These are phyloP conservation scores for Microcebus jonahi DNA, from an alignment of 2,113 vertebrate genomes.

Conservation along the genomic window DNA sequence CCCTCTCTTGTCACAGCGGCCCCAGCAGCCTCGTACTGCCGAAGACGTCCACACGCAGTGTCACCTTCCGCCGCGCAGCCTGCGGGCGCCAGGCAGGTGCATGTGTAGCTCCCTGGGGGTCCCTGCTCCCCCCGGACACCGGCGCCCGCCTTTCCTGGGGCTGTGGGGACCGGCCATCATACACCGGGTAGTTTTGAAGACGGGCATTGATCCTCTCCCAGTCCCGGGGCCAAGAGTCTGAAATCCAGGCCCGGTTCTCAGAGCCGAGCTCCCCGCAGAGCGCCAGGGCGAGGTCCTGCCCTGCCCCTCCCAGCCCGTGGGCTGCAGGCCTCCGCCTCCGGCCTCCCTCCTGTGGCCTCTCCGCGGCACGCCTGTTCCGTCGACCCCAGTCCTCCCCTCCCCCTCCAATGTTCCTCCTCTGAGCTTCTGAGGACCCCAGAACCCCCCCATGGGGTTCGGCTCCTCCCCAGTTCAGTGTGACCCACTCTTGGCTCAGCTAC, in stretches of 20 bases:
- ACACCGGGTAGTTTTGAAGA: no score
- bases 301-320: neutral
- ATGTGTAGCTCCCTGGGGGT: neutral
- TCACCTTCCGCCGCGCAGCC: neutral
- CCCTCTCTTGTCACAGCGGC: neutral
- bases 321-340: neutral
- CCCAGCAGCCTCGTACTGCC: neutral
- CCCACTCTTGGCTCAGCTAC: neutral
- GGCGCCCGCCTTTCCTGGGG: neutral
- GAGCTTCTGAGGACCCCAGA: no score
- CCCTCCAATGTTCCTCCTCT: no score
- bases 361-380: no score
- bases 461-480: accelerated
- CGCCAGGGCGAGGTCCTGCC: neutral
- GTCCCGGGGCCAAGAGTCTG: neutral
- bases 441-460: neutral
- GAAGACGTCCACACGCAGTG: accelerated
- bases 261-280: accelerated
- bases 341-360: neutral
- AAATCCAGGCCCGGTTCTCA: no score
- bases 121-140: no score
- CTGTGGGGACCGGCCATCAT: neutral
- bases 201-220: accelerated
- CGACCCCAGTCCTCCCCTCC: no score
- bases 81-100: no score